phyloP scores from a whole-genome alignment of 2,113 vertebrate genomes.

The Daboia siamensis region DNA sequence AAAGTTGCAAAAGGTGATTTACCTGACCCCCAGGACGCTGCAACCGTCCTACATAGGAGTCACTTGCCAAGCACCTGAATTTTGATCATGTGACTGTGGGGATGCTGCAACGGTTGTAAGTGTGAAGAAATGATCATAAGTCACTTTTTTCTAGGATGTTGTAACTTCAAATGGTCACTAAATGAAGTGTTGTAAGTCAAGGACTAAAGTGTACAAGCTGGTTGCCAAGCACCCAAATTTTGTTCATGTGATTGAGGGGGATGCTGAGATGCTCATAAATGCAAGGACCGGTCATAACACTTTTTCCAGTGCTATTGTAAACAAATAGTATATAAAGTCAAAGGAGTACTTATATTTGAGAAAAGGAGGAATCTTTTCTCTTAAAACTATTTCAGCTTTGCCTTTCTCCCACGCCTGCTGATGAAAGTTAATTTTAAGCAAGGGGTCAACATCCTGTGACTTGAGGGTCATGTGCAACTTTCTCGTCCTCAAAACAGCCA shows the following conservation, averaged over 20 bases:
- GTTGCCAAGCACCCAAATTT: neutral
- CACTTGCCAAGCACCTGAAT: neutral
- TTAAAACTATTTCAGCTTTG: neutral
- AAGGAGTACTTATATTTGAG: neutral
- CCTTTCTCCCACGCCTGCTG: neutral
- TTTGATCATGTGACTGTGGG: neutral
- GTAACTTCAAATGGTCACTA: neutral
- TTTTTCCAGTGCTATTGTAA: neutral
- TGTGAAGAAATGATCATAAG: neutral
- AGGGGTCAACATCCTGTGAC: neutral
- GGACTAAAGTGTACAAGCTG: neutral
- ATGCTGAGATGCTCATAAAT: neutral
- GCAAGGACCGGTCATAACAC: neutral
- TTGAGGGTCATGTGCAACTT: neutral
- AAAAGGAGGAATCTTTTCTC: neutral
- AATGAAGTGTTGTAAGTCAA: neutral
- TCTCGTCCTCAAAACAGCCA: neutral
- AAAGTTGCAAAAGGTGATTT: neutral
- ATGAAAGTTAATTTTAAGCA: neutral
- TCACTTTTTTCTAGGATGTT: neutral
- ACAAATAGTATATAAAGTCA: neutral
- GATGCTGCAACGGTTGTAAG: neutral
- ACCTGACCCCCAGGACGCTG: neutral
- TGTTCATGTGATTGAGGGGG: neutral
- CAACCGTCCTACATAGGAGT: neutral